Conservation (phyloP, 2,113 vertebrate genomes). For the Silurus asotus region DNA sequence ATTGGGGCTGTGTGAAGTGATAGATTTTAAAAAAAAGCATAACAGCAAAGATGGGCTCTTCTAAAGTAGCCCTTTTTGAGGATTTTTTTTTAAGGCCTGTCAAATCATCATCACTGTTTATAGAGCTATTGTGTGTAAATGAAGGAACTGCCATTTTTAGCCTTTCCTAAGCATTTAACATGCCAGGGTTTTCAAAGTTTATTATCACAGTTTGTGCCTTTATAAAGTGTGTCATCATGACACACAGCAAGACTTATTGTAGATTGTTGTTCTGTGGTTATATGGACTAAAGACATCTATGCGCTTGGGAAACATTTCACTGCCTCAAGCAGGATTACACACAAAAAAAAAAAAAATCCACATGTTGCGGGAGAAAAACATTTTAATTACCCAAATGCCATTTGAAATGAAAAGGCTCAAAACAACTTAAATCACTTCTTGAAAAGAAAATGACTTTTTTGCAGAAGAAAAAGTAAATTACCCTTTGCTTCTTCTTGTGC, state of each 20-base stretch:
- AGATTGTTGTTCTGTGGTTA: neutral
- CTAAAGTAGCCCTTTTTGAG: conserved; percentile 17
- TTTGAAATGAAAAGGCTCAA: conserved; percentile 13
- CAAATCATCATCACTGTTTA: conserved; percentile 43
- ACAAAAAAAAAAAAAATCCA: neutral
- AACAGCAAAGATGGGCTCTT: conserved; percentile 5
- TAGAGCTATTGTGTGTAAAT: conserved; percentile 45
- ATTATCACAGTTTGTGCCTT: conserved; percentile 30
- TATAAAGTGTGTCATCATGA: conserved; percentile 5
- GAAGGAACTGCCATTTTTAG: conserved; percentile 41
- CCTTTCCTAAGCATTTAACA: conserved; percentile 29
- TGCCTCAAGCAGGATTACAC: neutral
- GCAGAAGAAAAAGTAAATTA: conserved; percentile 8
- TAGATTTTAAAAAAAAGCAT: neutral
- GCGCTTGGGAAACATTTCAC: neutral
- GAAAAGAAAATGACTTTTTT: conserved; percentile 13
- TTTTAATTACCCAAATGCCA: neutral
- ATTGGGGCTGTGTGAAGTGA: neutral
- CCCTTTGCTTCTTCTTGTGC: conserved; percentile 21
- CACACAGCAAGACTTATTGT: neutral
- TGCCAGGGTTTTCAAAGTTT: conserved; percentile 24
- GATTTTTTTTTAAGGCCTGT: conserved; percentile 36
- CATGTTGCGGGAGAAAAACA: neutral
- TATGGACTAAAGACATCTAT: neutral
- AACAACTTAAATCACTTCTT: conserved; percentile 9